A percentile compares a stretch with the other conserved stretches of the same genome.
Conservation (phyloP, 2,113 vertebrate species). For the Amblyopsis rosae region DNA sequence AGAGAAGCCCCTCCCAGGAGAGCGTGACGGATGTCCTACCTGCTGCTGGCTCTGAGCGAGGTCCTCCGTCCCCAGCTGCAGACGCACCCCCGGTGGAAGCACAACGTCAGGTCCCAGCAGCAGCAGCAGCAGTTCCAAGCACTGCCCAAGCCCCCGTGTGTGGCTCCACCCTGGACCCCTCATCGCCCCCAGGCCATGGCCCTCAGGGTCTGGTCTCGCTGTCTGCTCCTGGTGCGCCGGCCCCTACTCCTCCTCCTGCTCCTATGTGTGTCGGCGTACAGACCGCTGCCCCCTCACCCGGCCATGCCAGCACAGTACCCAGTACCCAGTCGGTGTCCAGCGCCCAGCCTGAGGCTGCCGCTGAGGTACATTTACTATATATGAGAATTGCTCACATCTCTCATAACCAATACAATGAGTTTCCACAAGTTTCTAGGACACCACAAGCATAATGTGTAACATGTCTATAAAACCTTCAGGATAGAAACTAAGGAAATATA, state of each 20-base stretch:
- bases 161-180: conserved; percentile 30
- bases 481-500: too few relatives aligned
- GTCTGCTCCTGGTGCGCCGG: conserved; percentile 31
- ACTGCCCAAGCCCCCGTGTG: conserved; percentile 1
- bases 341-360: conserved; percentile 53
- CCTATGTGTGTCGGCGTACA: conserved; percentile 8
- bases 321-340: conserved; percentile 75
- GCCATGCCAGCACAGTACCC: conserved; percentile 23
- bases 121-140: conserved; percentile 4
- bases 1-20: conserved; percentile 33
- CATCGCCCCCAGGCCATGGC: conserved; percentile 3
- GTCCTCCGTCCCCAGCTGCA: not conserved
- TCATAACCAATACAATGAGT: not conserved
- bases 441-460: too few relatives aligned
- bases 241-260: conserved; percentile 28
- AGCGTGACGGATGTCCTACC: not conserved
- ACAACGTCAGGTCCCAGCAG: conserved; percentile 1
- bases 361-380: conserved; percentile 57
- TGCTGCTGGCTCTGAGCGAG: too few relatives aligned
- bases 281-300: conserved; percentile 19
- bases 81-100: conserved; percentile 23
- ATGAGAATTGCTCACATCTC: not conserved
- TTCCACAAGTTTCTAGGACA: not conserved
- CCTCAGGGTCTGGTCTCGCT: conserved; percentile 4
- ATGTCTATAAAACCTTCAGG: too few relatives aligned